Conservation (phyloP, 1,140 invertebrate genomes). For the Cyrtorhinus lividipennis region DNA sequence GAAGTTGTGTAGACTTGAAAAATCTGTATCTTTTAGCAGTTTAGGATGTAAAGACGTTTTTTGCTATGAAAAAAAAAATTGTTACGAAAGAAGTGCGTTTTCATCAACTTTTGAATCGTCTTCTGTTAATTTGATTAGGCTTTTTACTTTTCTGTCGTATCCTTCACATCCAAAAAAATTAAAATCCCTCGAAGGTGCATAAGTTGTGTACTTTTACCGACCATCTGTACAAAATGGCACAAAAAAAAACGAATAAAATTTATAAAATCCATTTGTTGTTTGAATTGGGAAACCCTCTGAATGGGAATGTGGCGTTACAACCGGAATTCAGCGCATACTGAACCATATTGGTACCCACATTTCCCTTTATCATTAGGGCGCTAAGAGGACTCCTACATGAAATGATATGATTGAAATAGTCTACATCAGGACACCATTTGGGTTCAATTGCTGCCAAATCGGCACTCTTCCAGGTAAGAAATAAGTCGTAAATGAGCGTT, state of each 20-base stretch:
- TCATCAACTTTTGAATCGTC: neutral
- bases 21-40: neutral
- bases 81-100: neutral
- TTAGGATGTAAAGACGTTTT: neutral
- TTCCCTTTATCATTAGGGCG: too few relatives aligned
- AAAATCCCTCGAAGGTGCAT: slow-evolving; percentile 4
- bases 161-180: neutral
- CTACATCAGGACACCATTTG: too few relatives aligned
- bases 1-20: neutral
- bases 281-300: too few relatives aligned
- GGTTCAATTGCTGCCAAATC: too few relatives aligned
- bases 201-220: slow-evolving; percentile 4
- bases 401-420: too few relatives aligned
- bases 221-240: slow-evolving; percentile 17
- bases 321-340: too few relatives aligned
- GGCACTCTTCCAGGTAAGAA: too few relatives aligned
- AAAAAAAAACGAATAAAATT: slow-evolving; percentile 19
- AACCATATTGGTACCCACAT: too few relatives aligned
- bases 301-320: too few relatives aligned
- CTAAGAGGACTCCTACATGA: too few relatives aligned
- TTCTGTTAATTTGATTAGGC: neutral
- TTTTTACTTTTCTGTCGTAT: neutral
- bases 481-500: too few relatives aligned
- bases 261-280: slow-evolving; percentile 12
- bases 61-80: neutral